A percentile compares a stretch with the other conserved stretches of the same genome.
phyloP scores from a whole-genome alignment of 2,797 vertebrate species.

The Onychomys torridus region DNA sequence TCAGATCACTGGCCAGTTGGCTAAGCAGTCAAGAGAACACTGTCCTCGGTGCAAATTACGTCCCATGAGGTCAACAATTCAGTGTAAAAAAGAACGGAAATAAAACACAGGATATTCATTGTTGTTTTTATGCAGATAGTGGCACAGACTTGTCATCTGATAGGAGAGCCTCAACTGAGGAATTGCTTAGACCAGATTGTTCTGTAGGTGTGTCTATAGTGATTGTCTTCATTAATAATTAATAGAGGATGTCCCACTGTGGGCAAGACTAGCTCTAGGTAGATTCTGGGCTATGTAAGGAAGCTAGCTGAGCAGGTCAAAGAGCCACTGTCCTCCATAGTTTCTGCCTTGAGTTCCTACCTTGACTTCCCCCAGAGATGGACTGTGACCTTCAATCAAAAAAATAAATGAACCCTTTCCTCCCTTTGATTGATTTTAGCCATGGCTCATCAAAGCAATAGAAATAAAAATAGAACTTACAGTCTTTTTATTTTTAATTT shows the following conservation, averaged over 20 bases:
- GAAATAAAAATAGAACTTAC: background rate
- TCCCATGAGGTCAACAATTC: background rate
- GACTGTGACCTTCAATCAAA: background rate
- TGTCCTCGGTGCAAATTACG: background rate
- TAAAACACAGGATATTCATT: background rate
- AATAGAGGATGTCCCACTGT: background rate
- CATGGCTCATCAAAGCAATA: background rate
- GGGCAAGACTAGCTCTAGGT: background rate
- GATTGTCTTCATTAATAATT: background rate
- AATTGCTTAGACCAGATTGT: background rate
- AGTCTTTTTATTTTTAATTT: background rate
- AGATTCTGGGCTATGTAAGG: background rate
- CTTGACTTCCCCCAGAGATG: background rate
- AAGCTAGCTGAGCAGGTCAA: background rate
- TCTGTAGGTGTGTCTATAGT: background rate
- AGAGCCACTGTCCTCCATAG: background rate
- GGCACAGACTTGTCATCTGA: background rate
- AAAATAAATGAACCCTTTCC: background rate
- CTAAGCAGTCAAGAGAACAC: background rate
- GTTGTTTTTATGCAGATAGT: background rate
- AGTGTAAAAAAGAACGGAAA: background rate
- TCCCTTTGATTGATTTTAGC: background rate
- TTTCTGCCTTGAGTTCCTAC: background rate
- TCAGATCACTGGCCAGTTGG: background rate
- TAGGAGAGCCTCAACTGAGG: background rate